These are phyloP conservation scores for Palythoa grandis DNA, from an alignment of 92 coral and sea anemone genomes.

Conservation along the genomic window DNA sequence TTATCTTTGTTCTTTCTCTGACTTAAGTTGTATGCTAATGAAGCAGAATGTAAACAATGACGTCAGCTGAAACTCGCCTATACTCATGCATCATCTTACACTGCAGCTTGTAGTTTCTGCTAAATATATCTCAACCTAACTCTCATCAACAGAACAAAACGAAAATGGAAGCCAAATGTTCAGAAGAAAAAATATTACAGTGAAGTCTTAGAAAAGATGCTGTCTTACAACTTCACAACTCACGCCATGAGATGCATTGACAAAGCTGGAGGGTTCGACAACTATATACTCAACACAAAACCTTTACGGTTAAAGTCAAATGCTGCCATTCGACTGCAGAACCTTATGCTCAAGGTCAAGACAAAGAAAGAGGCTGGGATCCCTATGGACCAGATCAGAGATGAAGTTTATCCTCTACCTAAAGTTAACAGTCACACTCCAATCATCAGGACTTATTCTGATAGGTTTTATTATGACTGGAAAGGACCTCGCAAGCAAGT, in stretches of 20 bases:
- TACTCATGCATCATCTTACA: too few relatives aligned
- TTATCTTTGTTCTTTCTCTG: too few relatives aligned
- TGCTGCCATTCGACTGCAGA: constrained; percentile 87
- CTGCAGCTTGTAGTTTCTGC: too few relatives aligned
- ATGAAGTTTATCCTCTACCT: constrained; percentile 77
- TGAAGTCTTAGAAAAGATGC: constrained; percentile 82
- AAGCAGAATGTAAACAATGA: too few relatives aligned
- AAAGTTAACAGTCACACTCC: constrained; percentile 81
- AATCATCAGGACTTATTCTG: constrained; percentile 72
- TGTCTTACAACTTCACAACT: constrained; percentile 81
- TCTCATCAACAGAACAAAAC: constrained; percentile 71
- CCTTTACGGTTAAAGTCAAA: constrained; percentile 75
- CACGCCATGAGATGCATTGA: constrained; percentile 98
- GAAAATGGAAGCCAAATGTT: constrained; percentile 98
- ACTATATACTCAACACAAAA: constrained; percentile 88
- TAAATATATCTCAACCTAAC: neutral
- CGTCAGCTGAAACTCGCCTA: too few relatives aligned
- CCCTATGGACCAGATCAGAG: constrained; percentile 77
- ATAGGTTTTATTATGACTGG: constrained; percentile 94
- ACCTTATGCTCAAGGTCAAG: constrained; percentile 74
- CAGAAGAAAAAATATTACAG: constrained; percentile 90
- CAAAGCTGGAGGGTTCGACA: constrained; percentile 98
- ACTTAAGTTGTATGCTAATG: too few relatives aligned
- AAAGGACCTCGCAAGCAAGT: constrained; percentile 95
- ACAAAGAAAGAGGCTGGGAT: constrained; percentile 79